Evolutionary conservation across 2,888 invertebrate species (phyloP), one percentile per base, ranked within the genome.

Genomic region (Eilema griseolum): DNA sequence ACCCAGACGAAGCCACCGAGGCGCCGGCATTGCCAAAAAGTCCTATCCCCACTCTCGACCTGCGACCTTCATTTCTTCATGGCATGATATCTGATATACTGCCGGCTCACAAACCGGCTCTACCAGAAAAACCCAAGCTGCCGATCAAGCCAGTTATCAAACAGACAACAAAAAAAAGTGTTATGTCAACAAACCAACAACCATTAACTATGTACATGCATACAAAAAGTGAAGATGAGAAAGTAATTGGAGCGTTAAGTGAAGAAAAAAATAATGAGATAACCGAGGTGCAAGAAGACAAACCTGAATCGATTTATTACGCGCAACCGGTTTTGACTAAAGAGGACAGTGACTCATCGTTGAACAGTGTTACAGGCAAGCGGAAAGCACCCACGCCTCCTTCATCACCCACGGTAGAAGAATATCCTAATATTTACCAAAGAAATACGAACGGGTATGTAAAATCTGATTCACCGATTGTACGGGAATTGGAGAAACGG

Each of bases 331-430:
- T 94, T 78, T 86, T 95, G 61, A 93, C 94, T 20, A 96, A 96
- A 86, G 96, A 96, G 83, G 96, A 96, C 79, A 96, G 96, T 72
- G 96, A 95, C 78, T 93, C 95, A 24, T 96, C 96, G 14, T 92
- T 95, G 12, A 95, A 93, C 72, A 95, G 95, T 80, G 90, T 96
- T 23, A 61, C 61, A 28, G 96, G 96, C 83, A 98, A 98, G 90
- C 95, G 98, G 66, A 96, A 97, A 90, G 98, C 98, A 0, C 98
- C 98, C 0, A 97, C 97, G 83, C 98, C 98, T 24, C 98, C 97
- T 61, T 89, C 93, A 11, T 92, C 94, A 3, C 93, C 95, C 3
- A 89, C 90, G 5, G 83, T 88, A 1, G 96, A 96, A 79, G 96
- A 96, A 79, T 90, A 90, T 59, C 91, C 94, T 2, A 94, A 92